phyloP scores from a whole-genome alignment of 2,888 invertebrate genomes.

The Ptychoptera albimana region DNA sequence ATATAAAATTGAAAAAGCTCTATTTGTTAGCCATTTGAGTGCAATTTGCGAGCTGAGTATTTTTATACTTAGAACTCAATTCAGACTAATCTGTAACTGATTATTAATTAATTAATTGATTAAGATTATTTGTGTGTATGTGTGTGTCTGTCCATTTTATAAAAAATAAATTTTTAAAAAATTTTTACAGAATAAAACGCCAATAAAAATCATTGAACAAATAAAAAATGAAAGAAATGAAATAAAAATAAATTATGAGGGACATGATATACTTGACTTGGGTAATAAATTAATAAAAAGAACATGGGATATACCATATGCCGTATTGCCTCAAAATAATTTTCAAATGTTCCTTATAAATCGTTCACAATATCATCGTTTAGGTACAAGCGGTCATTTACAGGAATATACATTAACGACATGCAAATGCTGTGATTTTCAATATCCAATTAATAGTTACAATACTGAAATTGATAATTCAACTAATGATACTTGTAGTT shows the following conservation, averaged over 20 bases:
- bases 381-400: slow-evolving; percentile 37
- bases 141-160: too few relatives aligned
- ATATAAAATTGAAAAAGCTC: slow-evolving; percentile 3
- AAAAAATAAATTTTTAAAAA: slow-evolving; percentile 1
- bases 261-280: slow-evolving; percentile 42
- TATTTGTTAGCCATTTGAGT: slow-evolving; percentile 8
- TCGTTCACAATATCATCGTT: slow-evolving; percentile 43
- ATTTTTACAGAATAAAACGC: slow-evolving; percentile 20
- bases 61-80: slow-evolving; percentile 7
- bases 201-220: slow-evolving; percentile 9
- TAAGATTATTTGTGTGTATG: neutral
- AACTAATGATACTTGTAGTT: neutral
- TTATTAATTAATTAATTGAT: neutral
- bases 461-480: slow-evolving; percentile 8
- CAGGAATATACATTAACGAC: slow-evolving; percentile 40
- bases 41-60: slow-evolving; percentile 8
- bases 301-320: slow-evolving; percentile 38
- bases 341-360: slow-evolving; percentile 42
- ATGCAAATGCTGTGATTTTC: slow-evolving; percentile 36
- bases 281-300: slow-evolving; percentile 37
- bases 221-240: slow-evolving; percentile 4
- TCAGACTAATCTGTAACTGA: slow-evolving; percentile 9
- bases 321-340: slow-evolving; percentile 38
- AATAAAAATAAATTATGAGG: slow-evolving; percentile 33
- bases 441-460: slow-evolving; percentile 21